Evolutionary conservation across 2,797 vertebrate genomes (phyloP).

Genomic region (Enteromius paludinosus): DNA sequence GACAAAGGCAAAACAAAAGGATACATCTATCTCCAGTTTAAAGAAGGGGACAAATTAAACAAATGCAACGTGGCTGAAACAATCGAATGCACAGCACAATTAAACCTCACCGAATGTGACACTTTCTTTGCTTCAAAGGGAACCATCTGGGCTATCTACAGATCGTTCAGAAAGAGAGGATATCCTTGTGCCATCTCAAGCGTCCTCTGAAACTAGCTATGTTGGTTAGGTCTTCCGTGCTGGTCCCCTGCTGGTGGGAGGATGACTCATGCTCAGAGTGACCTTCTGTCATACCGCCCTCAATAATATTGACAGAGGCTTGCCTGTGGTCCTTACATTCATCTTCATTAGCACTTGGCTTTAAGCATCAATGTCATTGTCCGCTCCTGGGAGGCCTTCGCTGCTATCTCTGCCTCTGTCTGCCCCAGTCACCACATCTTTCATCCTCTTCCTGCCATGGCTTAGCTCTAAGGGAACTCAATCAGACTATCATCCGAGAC

Average conservation of each 20-base stretch:
- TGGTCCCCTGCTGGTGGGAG: slow-evolving; percentile 43
- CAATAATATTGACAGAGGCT: slow-evolving; percentile 62
- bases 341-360: slow-evolving; percentile 64
- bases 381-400: slow-evolving; percentile 50
- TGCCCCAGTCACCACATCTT: slow-evolving; percentile 46
- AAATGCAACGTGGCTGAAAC: slow-evolving; percentile 36
- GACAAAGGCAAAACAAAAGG: slow-evolving; percentile 28
- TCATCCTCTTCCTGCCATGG: slow-evolving; percentile 41
- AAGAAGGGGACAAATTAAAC: slow-evolving; percentile 42
- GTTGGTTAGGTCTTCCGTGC: slow-evolving; percentile 37
- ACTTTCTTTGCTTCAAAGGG: slow-evolving; percentile 34
- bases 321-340: slow-evolving; percentile 57
- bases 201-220: slow-evolving; percentile 18
- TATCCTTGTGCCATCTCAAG: slow-evolving; percentile 4
- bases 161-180: slow-evolving; percentile 17
- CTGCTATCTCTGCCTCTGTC: slow-evolving; percentile 51
- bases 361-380: slow-evolving; percentile 56
- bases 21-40: slow-evolving; percentile 31
- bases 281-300: slow-evolving; percentile 59
- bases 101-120: slow-evolving; percentile 44
- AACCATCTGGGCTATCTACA: slow-evolving; percentile 7
- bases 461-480: slow-evolving; percentile 45
- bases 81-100: slow-evolving; percentile 36
- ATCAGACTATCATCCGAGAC: slow-evolving; percentile 56
- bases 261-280: slow-evolving; percentile 51